These are phyloP conservation scores for Alectoris magna DNA, from an alignment of 2,797 vertebrate species.

Conservation along the genomic window DNA sequence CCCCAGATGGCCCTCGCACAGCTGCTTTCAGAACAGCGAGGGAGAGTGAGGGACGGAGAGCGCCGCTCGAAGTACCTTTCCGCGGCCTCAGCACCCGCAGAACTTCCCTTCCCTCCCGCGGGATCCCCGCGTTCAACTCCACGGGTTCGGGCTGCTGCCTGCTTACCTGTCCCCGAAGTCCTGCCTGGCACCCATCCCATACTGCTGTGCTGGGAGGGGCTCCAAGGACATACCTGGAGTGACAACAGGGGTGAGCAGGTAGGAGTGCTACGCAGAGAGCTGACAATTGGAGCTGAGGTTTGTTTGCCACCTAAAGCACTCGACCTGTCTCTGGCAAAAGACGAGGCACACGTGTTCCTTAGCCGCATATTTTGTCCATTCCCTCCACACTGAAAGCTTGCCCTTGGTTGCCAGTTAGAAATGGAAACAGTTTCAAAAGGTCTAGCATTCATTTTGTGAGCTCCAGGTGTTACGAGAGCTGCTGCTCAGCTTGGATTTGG, in stretches of 20 bases:
- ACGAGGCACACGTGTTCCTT: neutral
- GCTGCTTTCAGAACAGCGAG: fast-evolving
- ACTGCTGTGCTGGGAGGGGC: neutral
- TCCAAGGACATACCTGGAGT: neutral
- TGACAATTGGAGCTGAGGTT: neutral
- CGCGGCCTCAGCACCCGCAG: fast-evolving
- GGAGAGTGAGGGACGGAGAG: neutral
- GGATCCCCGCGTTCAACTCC: neutral
- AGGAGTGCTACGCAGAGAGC: neutral
- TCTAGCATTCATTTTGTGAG: neutral
- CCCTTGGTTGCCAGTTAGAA: neutral
- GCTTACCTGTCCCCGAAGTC: neutral
- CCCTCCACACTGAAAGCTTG: neutral
- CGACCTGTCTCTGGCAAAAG: slow-evolving; percentile 19
- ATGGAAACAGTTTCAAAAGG: neutral
- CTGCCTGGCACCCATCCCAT: neutral
- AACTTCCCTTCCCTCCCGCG: neutral
- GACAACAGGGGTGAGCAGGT: neutral
- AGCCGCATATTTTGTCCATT: neutral
- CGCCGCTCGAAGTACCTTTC: fast-evolving
- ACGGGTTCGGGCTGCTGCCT: neutral
- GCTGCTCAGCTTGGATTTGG: neutral
- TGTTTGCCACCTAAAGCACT: slow-evolving; percentile 10
- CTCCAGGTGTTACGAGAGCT: neutral
- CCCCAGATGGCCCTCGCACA: fast-evolving